These are phyloP conservation scores for Drosophila parvula DNA, from an alignment of 1,140 invertebrate genomes.

Conservation along the genomic window DNA sequence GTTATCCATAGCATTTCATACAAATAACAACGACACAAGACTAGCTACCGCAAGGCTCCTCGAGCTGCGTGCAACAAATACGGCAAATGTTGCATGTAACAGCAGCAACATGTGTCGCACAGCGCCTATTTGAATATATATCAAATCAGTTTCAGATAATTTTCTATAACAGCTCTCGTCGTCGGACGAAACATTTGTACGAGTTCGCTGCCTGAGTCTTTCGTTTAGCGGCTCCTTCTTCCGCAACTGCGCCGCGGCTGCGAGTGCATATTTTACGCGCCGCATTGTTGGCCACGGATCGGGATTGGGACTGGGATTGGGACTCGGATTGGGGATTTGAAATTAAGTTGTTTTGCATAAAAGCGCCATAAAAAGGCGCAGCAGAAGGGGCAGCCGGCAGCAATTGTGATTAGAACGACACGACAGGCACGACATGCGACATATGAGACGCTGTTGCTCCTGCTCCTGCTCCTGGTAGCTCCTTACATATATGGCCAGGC, in stretches of 20 bases:
- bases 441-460: constrained; percentile 59
- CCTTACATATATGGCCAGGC: constrained; percentile 75
- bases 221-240: constrained; percentile 53
- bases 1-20: constrained; percentile 69
- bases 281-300: constrained; percentile 61
- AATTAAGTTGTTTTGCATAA: constrained; percentile 83
- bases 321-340: constrained; percentile 44
- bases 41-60: constrained; percentile 31
- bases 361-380: constrained; percentile 80
- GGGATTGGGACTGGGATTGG: constrained; percentile 33
- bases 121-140: constrained; percentile 82
- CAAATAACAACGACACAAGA: constrained; percentile 65
- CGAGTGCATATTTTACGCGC: constrained; percentile 78
- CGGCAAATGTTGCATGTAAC: constrained; percentile 79
- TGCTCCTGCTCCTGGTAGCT: constrained; percentile 15
- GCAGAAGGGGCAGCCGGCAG: constrained; percentile 22
- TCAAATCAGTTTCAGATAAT: constrained; percentile 82
- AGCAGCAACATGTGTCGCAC: constrained; percentile 77
- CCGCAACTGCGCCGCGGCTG: constrained; percentile 13
- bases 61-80: constrained; percentile 69
- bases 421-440: constrained; percentile 80
- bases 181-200: constrained; percentile 60
- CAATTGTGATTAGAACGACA: constrained; percentile 83
- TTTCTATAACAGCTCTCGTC: constrained; percentile 76
- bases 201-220: constrained; percentile 79